A percentile compares a stretch with the other conserved stretches of the same genome.
Evolutionary conservation across 2,888 invertebrate species (phyloP).

Genomic region (Nomada ferruginata): DNA sequence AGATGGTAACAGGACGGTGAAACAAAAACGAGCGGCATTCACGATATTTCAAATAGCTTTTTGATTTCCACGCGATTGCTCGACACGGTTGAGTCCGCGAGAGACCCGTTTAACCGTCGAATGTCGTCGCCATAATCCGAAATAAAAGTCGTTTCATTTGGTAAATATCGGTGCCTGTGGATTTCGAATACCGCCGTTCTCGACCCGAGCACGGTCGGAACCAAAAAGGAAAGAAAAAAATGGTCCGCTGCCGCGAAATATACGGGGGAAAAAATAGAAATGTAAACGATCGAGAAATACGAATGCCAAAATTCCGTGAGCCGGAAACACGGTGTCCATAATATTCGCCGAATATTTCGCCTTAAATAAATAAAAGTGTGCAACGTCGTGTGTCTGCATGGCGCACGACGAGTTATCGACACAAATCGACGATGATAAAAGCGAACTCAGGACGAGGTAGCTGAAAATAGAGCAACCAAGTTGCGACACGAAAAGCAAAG

Average conservation of each 20-base stretch:
- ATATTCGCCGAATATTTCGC: background rate
- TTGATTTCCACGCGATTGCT: constrained; percentile 69
- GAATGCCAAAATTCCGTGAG: background rate
- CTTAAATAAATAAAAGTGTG: background rate
- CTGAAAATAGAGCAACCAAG: constrained; percentile 24
- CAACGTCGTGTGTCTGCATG: background rate
- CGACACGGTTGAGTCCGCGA: constrained; percentile 18
- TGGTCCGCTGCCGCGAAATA: no score
- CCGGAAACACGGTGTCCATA: background rate
- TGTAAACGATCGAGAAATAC: background rate
- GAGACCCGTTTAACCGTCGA: constrained; percentile 33
- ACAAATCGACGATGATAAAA: background rate
- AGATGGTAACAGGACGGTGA: constrained; percentile 33
- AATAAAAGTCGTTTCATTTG: constrained; percentile 65
- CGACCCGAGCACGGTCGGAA: background rate
- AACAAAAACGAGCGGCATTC: constrained; percentile 44
- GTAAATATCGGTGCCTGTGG: constrained; percentile 38
- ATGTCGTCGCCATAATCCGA: constrained; percentile 49
- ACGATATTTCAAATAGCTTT: constrained; percentile 70
- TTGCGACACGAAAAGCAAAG: constrained; percentile 32
- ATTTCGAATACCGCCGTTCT: background rate
- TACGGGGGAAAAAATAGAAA: background rate
- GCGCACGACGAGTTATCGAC: background rate
- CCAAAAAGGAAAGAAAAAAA: background rate
- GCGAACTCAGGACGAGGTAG: background rate